Percentiles rank a stretch among this genome's conserved stretches.
Evolutionary conservation across 2,113 vertebrate genomes (phyloP).

Genomic region (Festucalex cinctus): DNA sequence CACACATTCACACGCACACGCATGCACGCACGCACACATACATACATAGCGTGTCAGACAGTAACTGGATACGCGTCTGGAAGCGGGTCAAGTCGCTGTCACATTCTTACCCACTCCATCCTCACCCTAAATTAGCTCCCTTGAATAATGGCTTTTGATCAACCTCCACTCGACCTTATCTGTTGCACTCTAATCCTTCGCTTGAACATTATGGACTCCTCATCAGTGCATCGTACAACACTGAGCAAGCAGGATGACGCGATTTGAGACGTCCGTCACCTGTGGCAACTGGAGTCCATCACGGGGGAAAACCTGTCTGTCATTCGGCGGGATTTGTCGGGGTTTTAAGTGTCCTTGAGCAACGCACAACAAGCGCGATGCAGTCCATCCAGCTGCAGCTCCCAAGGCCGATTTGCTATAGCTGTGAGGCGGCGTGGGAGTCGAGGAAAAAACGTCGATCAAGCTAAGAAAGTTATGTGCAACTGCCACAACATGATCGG

Average conservation of each 20-base stretch:
- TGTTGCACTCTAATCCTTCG: conserved; percentile 11
- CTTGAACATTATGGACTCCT: background rate
- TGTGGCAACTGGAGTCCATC: conserved; percentile 3
- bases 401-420: conserved; percentile 7
- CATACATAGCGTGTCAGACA: conserved; percentile 28
- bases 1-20: conserved; percentile 17
- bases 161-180: conserved; percentile 2
- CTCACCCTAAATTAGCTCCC: conserved; percentile 39
- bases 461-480: background rate
- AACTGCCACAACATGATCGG: background rate
- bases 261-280: background rate
- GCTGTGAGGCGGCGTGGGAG: conserved; percentile 1
- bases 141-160: conserved; percentile 26
- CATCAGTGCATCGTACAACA: background rate
- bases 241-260: background rate
- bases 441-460: background rate
- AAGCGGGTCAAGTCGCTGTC: conserved; percentile 53
- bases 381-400: conserved; percentile 11
- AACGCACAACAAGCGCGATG: background rate
- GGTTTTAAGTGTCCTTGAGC: conserved; percentile 22
- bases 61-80: conserved; percentile 56
- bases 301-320: background rate
- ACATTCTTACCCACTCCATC: conserved; percentile 58
- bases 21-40: conserved; percentile 11
- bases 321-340: background rate